A percentile compares a stretch with the other conserved stretches of the same genome.
Evolutionary conservation across 2,797 vertebrate species (phyloP).

Genomic region (Dipus sagitta): DNA sequence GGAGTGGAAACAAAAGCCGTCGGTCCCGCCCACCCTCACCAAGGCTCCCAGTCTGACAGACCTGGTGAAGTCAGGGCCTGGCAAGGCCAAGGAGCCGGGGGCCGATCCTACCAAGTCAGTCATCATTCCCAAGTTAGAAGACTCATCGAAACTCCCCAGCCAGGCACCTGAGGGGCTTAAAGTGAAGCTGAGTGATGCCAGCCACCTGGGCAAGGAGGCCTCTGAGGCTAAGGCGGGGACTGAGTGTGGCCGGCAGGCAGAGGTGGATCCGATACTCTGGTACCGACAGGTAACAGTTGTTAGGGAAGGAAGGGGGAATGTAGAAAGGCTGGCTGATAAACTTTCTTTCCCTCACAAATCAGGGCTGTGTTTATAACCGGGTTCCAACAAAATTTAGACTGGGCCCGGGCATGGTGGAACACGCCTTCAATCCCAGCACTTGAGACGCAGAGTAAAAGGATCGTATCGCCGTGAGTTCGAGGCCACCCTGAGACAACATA

Average conservation of each 20-base stretch:
- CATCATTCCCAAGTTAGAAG: constrained; percentile 95
- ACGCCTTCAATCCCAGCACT: no score
- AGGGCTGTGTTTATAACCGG: background rate
- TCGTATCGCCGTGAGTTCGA: no score
- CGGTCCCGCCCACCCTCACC: constrained; percentile 94
- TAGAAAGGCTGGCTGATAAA: background rate
- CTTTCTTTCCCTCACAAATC: background rate
- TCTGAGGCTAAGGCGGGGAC: constrained; percentile 91
- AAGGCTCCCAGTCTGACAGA: constrained; percentile 96
- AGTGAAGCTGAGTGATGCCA: constrained; percentile 94
- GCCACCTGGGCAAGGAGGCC: constrained; percentile 94
- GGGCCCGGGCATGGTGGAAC: no score
- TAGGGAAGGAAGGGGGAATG: background rate
- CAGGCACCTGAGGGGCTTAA: constrained; percentile 95
- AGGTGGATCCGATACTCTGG: constrained; percentile 96
- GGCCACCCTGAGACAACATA: no score
- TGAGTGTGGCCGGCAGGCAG: constrained; percentile 92
- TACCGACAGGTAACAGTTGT: constrained; percentile 94
- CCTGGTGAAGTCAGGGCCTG: constrained; percentile 92
- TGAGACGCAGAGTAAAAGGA: no score
- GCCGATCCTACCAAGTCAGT: constrained; percentile 94
- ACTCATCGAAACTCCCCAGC: constrained; percentile 91
- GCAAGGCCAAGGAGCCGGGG: constrained; percentile 93
- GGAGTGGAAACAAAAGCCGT: constrained; percentile 98
- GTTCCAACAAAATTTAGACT: background rate